Percentiles rank a stretch among this genome's conserved stretches.
Conservation (phyloP, 2,113 vertebrate species). For the Anolis sagrei region DNA sequence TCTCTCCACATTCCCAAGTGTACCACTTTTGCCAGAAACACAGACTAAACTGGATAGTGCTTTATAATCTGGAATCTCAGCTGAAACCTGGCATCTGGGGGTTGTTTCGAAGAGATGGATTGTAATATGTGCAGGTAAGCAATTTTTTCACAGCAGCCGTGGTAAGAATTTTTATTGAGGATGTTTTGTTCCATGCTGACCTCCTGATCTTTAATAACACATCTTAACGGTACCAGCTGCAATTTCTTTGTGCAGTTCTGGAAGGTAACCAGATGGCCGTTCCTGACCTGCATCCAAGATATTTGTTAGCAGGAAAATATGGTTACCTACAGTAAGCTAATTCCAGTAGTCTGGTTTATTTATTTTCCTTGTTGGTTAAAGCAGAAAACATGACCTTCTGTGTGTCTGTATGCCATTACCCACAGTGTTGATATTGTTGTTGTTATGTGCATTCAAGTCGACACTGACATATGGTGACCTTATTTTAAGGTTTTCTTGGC, state of each 20-base stretch:
- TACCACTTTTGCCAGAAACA: neutral
- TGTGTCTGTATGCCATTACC: neutral
- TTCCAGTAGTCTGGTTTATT: neutral
- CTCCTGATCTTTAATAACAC: constrained; percentile 16
- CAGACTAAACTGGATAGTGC: neutral
- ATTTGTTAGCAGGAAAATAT: neutral
- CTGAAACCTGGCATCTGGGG: neutral
- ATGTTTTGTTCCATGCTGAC: neutral
- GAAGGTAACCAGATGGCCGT: neutral
- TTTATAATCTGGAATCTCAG: neutral
- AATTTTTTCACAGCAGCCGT: neutral
- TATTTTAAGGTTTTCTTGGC: no score
- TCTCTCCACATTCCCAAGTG: no score
- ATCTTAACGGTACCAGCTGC: neutral
- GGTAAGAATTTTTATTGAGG: neutral
- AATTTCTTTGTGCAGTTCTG: neutral
- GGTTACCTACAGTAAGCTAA: neutral
- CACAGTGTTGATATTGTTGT: no score
- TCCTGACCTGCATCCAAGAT: neutral
- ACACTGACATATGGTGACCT: no score
- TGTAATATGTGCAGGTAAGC: neutral
- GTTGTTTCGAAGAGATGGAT: neutral
- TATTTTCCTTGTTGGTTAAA: neutral
- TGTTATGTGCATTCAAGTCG: no score
- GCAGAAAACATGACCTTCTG: neutral